phyloP scores from a whole-genome alignment of 2,113 vertebrate genomes.

The Silurus asotus region DNA sequence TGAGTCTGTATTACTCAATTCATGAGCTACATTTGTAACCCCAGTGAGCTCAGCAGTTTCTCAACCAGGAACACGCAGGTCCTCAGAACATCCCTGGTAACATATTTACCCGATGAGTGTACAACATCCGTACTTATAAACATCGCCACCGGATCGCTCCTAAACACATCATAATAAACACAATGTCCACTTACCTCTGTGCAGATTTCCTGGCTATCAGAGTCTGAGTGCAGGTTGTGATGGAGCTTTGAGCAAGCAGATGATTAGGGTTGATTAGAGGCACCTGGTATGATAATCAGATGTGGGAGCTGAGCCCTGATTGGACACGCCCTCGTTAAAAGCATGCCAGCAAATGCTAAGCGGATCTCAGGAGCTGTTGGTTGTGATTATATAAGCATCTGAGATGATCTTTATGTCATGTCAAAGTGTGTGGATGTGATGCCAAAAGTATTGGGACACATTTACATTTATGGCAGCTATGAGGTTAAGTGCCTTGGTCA shows the following conservation, averaged over 20 bases:
- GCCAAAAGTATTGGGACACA: too few relatives aligned
- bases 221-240: too few relatives aligned
- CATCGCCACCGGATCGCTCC: background rate
- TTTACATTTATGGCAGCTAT: too few relatives aligned
- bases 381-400: too few relatives aligned
- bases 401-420: too few relatives aligned
- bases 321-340: background rate
- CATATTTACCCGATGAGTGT: slow-evolving; percentile 27
- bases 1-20: slow-evolving; percentile 22
- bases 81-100: slow-evolving; percentile 30
- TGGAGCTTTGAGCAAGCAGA: background rate
- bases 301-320: background rate
- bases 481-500: too few relatives aligned
- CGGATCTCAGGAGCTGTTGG: background rate
- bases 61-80: slow-evolving; percentile 24
- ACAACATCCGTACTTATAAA: background rate
- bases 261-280: background rate
- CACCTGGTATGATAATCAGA: slow-evolving; percentile 6
- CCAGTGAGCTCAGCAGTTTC: background rate
- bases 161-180: background rate
- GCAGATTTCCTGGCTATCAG: background rate
- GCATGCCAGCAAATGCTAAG: background rate
- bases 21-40: slow-evolving; percentile 8
- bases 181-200: background rate
- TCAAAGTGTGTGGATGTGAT: too few relatives aligned